Base-by-base conservation (phyloP, 2,888 invertebrate genomes). In the Gari tellinella region DNA sequence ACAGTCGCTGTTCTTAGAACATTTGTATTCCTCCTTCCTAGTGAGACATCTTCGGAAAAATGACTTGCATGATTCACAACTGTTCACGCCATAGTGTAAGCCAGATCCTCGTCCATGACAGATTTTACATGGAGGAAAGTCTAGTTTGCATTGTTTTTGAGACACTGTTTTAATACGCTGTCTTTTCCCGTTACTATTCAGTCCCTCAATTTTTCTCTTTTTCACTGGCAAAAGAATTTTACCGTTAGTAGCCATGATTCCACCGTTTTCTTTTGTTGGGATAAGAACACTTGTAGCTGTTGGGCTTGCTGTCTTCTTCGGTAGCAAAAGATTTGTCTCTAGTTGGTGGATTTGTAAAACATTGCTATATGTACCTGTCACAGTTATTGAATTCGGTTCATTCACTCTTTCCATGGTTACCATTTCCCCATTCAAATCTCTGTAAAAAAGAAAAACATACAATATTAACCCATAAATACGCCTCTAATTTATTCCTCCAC, bases 71-170 rank as follows among this genome's bases (percentile, higher is more conserved):
- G 74, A 74, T 43, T 79, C 79, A 48, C 79, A 79, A 52, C 79
- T 79, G 40, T 79, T 79, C 37, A 79, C 79, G 23, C 79, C 79
- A 65, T 79, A 79, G 61, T 79, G 79, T 19, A 79, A 43, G 14
- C 79, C 79, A n/a, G 79, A 74, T 7, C 79, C 79, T 41, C 58
- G 56, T 4, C 79, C 79, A 15, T 66, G 26, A 58, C 79, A 79
- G 4, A 79, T 72, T 23, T 61, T 65, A 61, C 79, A 79, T 15
- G 79, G 74, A 10, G 79, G 79, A 48, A 79, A 79, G 48, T 74
- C 73, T 7, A 79, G 72, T 31, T 79, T 79, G 48, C 79, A 74
- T 15, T 79, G 79, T 41, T 72, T 74, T 40, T 79, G 79, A 1
- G 77, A 78, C 19, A 73, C 72, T 25, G 66, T 51, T 52, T 72